Conservation (phyloP, 2,113 vertebrate genomes). For the Pelodiscus sinensis region DNA sequence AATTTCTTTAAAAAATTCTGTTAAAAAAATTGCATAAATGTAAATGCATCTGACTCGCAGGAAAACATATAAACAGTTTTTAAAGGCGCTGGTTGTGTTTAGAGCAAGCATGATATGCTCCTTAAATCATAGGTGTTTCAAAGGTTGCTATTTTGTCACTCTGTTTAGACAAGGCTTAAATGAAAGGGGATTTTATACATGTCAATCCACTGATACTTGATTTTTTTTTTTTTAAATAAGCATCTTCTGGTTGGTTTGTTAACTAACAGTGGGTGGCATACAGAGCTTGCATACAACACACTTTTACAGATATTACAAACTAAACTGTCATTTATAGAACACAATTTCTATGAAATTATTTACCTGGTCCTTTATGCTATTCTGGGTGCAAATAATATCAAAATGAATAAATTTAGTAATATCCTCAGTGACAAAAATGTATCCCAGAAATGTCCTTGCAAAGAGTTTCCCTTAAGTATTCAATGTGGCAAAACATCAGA, state of each 20-base stretch:
- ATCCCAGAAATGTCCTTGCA: conserved; percentile 82
- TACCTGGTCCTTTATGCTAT: conserved; percentile 79
- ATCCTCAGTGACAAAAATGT: conserved; percentile 82
- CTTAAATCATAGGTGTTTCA: conserved; percentile 52
- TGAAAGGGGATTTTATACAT: conserved; percentile 50
- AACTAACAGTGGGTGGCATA: conserved; percentile 79
- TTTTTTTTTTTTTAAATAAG: conserved; percentile 63
- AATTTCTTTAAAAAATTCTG: conserved; percentile 77
- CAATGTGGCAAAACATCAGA: conserved; percentile 89
- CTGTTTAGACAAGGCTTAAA: conserved; percentile 67
- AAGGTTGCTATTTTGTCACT: conserved; percentile 49
- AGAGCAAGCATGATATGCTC: conserved; percentile 72
- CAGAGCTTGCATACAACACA: conserved; percentile 76
- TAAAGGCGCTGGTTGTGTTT: conserved; percentile 79
- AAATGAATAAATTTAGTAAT: conserved; percentile 77
- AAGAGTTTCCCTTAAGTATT: conserved; percentile 84
- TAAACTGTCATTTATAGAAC: conserved; percentile 71
- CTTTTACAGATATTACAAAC: conserved; percentile 72
- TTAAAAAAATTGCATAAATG: conserved; percentile 81
- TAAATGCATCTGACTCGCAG: conserved; percentile 80
- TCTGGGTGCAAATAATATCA: conserved; percentile 77
- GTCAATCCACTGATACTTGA: conserved; percentile 60
- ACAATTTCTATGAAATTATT: conserved; percentile 76
- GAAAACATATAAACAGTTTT: conserved; percentile 77
- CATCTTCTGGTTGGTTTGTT: conserved; percentile 49